Evolutionary conservation across 1,140 invertebrate species (phyloP).

Genomic region (Yoshiicerus persimilis): DNA sequence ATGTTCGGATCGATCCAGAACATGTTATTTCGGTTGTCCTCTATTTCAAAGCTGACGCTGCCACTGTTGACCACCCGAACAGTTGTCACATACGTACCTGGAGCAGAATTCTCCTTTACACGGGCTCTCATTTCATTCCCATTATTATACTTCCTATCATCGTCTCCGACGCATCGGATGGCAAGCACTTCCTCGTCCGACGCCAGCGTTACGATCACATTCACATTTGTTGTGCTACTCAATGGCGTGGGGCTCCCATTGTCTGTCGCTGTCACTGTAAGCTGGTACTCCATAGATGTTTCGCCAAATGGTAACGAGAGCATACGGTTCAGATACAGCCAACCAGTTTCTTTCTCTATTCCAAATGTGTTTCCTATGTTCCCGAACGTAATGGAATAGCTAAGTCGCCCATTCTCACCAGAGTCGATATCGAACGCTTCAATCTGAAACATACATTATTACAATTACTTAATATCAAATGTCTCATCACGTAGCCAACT

Average conservation of each 20-base stretch:
- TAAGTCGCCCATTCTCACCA: conserved; percentile 69
- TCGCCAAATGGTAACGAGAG: conserved; percentile 60
- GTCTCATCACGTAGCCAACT: not conserved
- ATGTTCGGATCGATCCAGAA: conserved; percentile 84
- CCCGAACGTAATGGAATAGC: conserved; percentile 46
- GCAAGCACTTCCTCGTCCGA: conserved; percentile 43
- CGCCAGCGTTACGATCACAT: conserved; percentile 44
- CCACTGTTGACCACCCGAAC: conserved; percentile 76
- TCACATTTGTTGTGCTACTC: conserved; percentile 45
- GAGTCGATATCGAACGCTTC: conserved; percentile 85
- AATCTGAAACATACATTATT: conserved; percentile 59
- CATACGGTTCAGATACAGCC: conserved; percentile 40
- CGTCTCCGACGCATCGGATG: conserved; percentile 36
- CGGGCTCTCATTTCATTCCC: conserved; percentile 72
- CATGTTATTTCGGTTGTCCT: conserved; percentile 70
- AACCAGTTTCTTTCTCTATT: conserved; percentile 44
- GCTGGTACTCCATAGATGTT: conserved; percentile 74
- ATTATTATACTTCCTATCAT: not conserved
- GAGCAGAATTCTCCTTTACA: conserved; percentile 76
- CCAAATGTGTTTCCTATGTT: conserved; percentile 48
- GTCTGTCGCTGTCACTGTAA: conserved; percentile 88
- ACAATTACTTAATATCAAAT: not conserved
- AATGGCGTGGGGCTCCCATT: conserved; percentile 72
- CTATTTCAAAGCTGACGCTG: conserved; percentile 78
- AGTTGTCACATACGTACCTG: conserved; percentile 74